Conservation (phyloP, 1,140 invertebrate species). For the Drosophila ficusphila region DNA sequence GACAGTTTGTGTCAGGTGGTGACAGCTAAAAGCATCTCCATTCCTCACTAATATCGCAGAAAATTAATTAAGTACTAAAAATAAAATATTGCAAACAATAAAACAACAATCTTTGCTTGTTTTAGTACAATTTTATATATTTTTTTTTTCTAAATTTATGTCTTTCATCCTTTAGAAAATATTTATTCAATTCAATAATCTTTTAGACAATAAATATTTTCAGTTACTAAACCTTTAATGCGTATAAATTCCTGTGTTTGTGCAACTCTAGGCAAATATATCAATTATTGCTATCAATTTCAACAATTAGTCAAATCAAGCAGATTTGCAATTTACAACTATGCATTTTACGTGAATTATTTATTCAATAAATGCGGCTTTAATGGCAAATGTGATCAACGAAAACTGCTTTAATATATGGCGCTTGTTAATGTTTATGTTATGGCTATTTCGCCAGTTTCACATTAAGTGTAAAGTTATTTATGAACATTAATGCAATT, state of each 20-base stretch:
- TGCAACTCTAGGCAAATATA: conserved; percentile 16
- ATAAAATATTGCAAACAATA: too few species aligned
- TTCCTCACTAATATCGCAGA: too few species aligned
- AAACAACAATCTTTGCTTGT: too few species aligned
- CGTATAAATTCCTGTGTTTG: neutral
- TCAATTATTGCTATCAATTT: conserved; percentile 48
- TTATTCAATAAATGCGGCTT: conserved; percentile 48
- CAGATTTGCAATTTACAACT: conserved; percentile 40
- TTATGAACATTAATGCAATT: conserved; percentile 54
- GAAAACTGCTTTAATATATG: conserved; percentile 36
- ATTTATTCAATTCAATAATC: too few species aligned
- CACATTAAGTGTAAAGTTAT: conserved; percentile 43
- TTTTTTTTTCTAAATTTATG: too few species aligned
- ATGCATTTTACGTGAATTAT: conserved; percentile 34
- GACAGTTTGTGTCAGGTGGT: too few species aligned
- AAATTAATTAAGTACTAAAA: too few species aligned
- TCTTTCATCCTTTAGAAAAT: too few species aligned
- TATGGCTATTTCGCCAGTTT: neutral
- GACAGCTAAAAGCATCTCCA: neutral
- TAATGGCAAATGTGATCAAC: conserved; percentile 45
- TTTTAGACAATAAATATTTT: too few species aligned
- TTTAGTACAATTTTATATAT: too few species aligned
- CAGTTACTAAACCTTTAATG: neutral
- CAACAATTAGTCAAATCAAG: conserved; percentile 54
- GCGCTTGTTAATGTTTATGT: neutral